These are phyloP conservation scores for Drosophila simulans DNA, from an alignment of 1,140 invertebrate species.

Conservation along the genomic window DNA sequence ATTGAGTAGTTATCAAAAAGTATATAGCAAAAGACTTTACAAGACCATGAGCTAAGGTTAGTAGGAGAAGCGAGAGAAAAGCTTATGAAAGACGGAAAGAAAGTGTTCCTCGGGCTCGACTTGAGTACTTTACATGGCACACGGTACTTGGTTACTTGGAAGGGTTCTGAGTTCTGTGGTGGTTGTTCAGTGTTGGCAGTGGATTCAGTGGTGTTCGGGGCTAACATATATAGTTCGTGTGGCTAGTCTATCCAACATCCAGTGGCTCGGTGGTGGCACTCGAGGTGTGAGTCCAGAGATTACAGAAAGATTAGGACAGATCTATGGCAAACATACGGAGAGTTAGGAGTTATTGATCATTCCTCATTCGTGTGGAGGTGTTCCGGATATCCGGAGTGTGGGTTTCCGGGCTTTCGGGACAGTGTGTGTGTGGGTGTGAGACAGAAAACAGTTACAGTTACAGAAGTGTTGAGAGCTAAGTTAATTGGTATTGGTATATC, in stretches of 20 bases:
- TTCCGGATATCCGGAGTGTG: conserved; percentile 7
- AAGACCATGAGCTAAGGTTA: conserved; percentile 42
- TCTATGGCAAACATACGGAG: conserved; percentile 72
- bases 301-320: conserved; percentile 51
- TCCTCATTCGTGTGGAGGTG: conserved; percentile 56
- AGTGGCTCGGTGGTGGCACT: conserved; percentile 49
- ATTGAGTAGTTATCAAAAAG: conserved; percentile 26
- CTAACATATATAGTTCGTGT: conserved; percentile 38
- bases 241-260: conserved; percentile 72
- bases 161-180: conserved; percentile 11
- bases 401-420: background rate
- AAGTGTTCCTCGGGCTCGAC: conserved; percentile 20
- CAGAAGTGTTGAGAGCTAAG: conserved; percentile 38
- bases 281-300: conserved; percentile 57
- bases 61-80: conserved; percentile 42
- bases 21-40: conserved; percentile 31
- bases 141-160: conserved; percentile 19
- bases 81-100: conserved; percentile 11
- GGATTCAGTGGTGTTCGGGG: conserved; percentile 20
- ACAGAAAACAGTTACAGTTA: conserved; percentile 22
- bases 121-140: conserved; percentile 29
- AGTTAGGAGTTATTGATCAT: conserved; percentile 67
- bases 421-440: conserved; percentile 3
- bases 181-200: conserved; percentile 20
- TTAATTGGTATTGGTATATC: conserved; percentile 81